phyloP scores from a whole-genome alignment of 2,888 invertebrate genomes.

The Tetragonula carbonaria region DNA sequence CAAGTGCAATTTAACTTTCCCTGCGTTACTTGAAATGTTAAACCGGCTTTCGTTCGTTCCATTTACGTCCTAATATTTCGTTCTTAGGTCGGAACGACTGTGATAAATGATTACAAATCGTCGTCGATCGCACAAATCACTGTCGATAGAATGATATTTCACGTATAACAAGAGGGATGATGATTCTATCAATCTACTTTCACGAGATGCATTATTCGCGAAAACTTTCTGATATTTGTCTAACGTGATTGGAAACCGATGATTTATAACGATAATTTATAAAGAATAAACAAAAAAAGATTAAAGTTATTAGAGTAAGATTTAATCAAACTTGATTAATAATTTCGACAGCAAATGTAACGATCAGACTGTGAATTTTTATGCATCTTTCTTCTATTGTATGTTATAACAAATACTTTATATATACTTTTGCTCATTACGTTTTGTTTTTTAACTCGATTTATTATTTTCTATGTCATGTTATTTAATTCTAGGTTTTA shows the following conservation, averaged over 20 bases:
- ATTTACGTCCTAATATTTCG: neutral
- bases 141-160: neutral
- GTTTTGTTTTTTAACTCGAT: no score
- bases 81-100: neutral
- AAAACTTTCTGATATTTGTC: neutral
- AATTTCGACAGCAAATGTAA: neutral
- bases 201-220: neutral
- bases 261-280: neutral
- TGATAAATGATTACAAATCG: conserved; percentile 22
- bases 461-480: no score
- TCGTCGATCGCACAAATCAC: conserved; percentile 7
- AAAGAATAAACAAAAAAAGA: neutral
- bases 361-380: neutral
- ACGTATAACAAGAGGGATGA: neutral
- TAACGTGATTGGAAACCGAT: neutral
- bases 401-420: no score
- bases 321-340: neutral
- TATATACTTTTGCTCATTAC: no score
- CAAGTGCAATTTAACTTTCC: neutral
- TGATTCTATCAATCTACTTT: neutral
- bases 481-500: no score
- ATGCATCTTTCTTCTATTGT: no score
- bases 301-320: neutral
- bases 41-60: neutral
- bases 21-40: neutral